A percentile compares a stretch with the other conserved stretches of the same genome.
These are phyloP conservation scores for Ctena decussata DNA, from an alignment of 2,888 invertebrate genomes.

Conservation along the genomic window DNA sequence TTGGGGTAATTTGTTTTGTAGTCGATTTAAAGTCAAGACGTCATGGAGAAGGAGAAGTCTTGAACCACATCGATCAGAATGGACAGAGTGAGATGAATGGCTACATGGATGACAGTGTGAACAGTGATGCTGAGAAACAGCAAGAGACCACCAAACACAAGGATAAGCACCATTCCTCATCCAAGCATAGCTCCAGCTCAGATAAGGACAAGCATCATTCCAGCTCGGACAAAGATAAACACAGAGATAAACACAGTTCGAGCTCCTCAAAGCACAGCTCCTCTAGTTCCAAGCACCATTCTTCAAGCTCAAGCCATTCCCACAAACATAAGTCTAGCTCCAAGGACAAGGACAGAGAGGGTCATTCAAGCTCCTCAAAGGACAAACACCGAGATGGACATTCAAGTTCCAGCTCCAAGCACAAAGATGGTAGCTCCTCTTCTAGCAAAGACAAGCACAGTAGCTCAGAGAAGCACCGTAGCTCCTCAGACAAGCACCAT, in stretches of 20 bases:
- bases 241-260: slow-evolving; percentile 60
- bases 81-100: slow-evolving; percentile 61
- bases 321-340: slow-evolving; percentile 16
- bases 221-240: slow-evolving; percentile 57
- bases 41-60: slow-evolving; percentile 28
- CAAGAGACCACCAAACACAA: slow-evolving; percentile 33
- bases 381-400: slow-evolving; percentile 70
- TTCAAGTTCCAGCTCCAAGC: slow-evolving; percentile 56
- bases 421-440: slow-evolving; percentile 58
- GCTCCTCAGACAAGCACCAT: slow-evolving; percentile 62
- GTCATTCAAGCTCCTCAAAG: slow-evolving; percentile 44
- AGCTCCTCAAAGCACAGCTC: slow-evolving; percentile 52
- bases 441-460: slow-evolving; percentile 64
- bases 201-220: slow-evolving; percentile 63
- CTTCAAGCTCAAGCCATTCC: slow-evolving; percentile 38
- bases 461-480: slow-evolving; percentile 63
- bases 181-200: slow-evolving; percentile 70
- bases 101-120: slow-evolving; percentile 44
- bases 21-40: not conserved
- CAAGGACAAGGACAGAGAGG: slow-evolving; percentile 14
- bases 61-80: slow-evolving; percentile 65
- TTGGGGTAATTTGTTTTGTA: not conserved
- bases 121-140: slow-evolving; percentile 10
- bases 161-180: slow-evolving; percentile 58
- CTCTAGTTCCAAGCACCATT: slow-evolving; percentile 46